Evolutionary conservation across 2,113 vertebrate species (phyloP).

Genomic region (Onychostoma macrolepis): DNA sequence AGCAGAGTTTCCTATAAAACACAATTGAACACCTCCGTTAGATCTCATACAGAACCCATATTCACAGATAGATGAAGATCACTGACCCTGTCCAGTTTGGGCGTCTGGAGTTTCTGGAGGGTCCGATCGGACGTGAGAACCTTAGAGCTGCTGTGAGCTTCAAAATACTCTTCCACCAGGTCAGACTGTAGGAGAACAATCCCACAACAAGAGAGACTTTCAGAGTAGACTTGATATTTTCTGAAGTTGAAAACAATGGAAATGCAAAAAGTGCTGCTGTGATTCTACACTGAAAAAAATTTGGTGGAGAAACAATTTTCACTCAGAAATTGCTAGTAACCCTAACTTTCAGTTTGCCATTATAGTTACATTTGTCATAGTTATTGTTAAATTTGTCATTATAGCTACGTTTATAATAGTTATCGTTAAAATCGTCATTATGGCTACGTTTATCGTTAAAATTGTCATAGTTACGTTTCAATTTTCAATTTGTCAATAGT

Average conservation of each 20-base stretch:
- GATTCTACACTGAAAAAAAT: too few species aligned
- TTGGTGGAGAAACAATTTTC: too few species aligned
- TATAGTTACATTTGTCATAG: too few species aligned
- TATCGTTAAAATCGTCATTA: too few species aligned
- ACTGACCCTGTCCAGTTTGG: constrained; percentile 87
- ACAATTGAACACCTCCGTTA: neutral
- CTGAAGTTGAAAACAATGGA: neutral
- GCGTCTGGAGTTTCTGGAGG: constrained; percentile 85
- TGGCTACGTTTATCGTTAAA: too few species aligned
- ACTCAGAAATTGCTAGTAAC: too few species aligned
- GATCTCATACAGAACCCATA: neutral
- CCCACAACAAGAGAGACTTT: neutral
- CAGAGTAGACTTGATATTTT: neutral
- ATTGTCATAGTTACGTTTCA: too few species aligned
- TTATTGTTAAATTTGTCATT: too few species aligned
- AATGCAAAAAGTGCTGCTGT: too few species aligned
- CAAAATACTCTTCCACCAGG: constrained; percentile 94
- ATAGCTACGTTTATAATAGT: too few species aligned
- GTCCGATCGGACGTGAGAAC: constrained; percentile 94
- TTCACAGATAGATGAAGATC: neutral
- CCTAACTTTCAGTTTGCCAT: too few species aligned
- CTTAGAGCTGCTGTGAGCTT: constrained; percentile 95
- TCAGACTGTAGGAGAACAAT: constrained; percentile 68
- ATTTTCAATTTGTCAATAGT: too few species aligned
- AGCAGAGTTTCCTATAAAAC: constrained; percentile 81